phyloP scores from a whole-genome alignment of 2,797 vertebrate genomes.

The Prunella strophiata region DNA sequence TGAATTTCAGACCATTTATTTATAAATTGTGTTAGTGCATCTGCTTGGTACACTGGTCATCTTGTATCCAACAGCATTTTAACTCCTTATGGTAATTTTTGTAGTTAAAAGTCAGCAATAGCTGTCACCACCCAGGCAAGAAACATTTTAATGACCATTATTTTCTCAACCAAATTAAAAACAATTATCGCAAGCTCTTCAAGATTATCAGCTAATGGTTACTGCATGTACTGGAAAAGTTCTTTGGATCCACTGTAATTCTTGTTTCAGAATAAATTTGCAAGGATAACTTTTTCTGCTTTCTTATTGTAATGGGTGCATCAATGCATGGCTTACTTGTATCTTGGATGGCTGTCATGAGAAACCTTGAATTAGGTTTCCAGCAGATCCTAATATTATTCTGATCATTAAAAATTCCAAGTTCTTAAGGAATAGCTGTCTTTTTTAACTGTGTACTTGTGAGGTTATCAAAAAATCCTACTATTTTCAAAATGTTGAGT shows the following conservation, averaged over 20 bases:
- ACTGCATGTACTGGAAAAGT: neutral
- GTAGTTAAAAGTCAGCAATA: neutral
- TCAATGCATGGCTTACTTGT: neutral
- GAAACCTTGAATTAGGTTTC: neutral
- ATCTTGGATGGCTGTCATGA: neutral
- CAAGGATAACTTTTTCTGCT: neutral
- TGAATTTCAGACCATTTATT: neutral
- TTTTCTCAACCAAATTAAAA: neutral
- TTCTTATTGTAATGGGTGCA: neutral
- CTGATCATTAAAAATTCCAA: neutral
- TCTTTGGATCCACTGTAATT: neutral
- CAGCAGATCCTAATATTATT: neutral
- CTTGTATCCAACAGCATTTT: neutral
- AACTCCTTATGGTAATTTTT: neutral
- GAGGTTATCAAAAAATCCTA: fast-evolving
- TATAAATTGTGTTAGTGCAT: neutral
- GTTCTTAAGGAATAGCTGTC: neutral
- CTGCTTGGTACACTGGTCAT: neutral
- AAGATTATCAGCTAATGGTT: neutral
- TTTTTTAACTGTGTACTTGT: neutral
- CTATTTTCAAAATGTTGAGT: neutral
- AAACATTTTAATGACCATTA: neutral
- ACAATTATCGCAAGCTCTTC: neutral
- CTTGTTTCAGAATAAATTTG: neutral
- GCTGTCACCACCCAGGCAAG: neutral